phyloP scores from a whole-genome alignment of 2,888 invertebrate species.

The Acrobasis consociella region DNA sequence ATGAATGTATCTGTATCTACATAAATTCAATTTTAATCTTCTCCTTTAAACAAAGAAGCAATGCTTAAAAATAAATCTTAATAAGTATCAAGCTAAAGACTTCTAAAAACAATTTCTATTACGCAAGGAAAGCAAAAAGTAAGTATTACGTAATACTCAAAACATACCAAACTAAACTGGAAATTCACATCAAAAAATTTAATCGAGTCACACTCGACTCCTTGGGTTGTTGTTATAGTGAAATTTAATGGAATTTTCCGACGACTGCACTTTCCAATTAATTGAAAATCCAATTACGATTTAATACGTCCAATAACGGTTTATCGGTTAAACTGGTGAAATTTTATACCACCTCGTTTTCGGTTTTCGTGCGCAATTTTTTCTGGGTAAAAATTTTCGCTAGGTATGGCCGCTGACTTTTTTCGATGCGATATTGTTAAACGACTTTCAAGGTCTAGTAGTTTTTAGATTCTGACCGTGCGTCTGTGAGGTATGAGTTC shows the following conservation, averaged over 20 bases:
- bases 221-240: constrained; percentile 25
- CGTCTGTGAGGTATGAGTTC: too few relatives aligned
- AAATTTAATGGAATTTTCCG: constrained; percentile 51
- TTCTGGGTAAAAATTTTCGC: not conserved
- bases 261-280: constrained; percentile 64
- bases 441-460: too few relatives aligned
- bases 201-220: constrained; percentile 12
- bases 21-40: too few relatives aligned
- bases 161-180: not conserved
- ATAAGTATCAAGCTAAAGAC: too few relatives aligned
- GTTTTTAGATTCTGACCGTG: too few relatives aligned
- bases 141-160: not conserved
- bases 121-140: not conserved
- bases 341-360: constrained; percentile 23
- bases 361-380: not conserved
- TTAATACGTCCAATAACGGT: constrained; percentile 60
- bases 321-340: constrained; percentile 42
- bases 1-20: too few relatives aligned
- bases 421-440: too few relatives aligned
- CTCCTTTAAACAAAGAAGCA: too few relatives aligned
- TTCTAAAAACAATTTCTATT: not conserved
- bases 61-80: too few relatives aligned
- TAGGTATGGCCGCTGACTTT: too few relatives aligned
- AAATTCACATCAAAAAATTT: constrained; percentile 11
- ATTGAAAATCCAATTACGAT: constrained; percentile 68